Evolutionary conservation across 2,888 invertebrate genomes (phyloP).

Genomic region (Aporophyla lueneburgensis): DNA sequence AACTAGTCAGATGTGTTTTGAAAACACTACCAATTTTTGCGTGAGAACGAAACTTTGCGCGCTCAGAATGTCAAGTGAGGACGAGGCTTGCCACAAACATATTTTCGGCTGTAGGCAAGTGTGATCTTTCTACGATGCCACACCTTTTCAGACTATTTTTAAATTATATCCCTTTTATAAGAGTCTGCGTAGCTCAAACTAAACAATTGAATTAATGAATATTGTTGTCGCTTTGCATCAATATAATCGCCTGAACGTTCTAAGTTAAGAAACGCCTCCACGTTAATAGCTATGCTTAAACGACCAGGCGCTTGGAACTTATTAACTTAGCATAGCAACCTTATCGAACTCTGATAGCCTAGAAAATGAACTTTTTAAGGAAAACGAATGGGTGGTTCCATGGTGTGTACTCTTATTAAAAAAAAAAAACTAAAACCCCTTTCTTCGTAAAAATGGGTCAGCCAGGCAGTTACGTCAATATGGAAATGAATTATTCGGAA

Average conservation of each 20-base stretch:
- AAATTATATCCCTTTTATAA: neutral
- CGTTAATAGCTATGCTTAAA: conserved; percentile 53
- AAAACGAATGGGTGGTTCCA: neutral
- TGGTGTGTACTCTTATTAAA: neutral
- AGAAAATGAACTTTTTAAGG: neutral
- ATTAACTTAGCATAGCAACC: neutral
- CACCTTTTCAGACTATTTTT: neutral
- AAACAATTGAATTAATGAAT: conserved; percentile 3
- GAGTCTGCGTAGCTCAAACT: neutral
- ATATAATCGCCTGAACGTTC: conserved; percentile 46
- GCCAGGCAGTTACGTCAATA: conserved; percentile 20
- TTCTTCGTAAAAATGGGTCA: conserved; percentile 12
- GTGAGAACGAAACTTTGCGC: conserved; percentile 31
- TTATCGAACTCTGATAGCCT: neutral
- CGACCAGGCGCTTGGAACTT: conserved; percentile 52
- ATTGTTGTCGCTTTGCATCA: neutral
- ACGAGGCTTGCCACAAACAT: no score
- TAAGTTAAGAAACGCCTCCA: conserved; percentile 25
- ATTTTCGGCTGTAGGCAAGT: neutral
- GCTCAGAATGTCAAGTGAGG: conserved; percentile 11
- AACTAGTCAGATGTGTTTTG: neutral
- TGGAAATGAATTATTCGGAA: conserved; percentile 33
- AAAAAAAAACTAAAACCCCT: neutral
- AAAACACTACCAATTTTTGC: neutral
- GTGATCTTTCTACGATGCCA: neutral